Conservation (phyloP, 2,888 invertebrate species). For the Psylliodes chrysocephalus region DNA sequence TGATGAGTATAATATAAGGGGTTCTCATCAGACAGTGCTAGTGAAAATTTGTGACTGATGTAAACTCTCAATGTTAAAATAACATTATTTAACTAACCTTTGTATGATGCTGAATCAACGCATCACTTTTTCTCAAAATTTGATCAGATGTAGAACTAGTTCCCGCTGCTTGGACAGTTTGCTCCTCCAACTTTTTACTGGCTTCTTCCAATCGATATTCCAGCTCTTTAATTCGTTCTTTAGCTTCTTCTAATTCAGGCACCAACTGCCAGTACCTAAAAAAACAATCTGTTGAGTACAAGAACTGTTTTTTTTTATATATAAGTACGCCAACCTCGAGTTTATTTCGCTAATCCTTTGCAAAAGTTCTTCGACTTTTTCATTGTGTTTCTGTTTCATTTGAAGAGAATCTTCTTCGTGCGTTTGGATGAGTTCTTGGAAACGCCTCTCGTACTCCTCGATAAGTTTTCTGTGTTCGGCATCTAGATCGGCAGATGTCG, state of each 20-base stretch:
- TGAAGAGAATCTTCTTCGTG: constrained; percentile 77
- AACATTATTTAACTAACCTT: constrained; percentile 11
- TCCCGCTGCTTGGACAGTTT: constrained; percentile 64
- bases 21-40: no score
- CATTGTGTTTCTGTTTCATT: constrained; percentile 81
- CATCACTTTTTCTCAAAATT: constrained; percentile 4
- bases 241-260: constrained; percentile 78
- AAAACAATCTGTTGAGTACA: constrained; percentile 9
- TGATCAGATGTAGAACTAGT: constrained; percentile 15
- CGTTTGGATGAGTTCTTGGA: constrained; percentile 77
- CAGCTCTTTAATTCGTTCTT: constrained; percentile 75
- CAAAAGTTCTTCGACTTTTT: constrained; percentile 78
- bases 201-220: constrained; percentile 79
- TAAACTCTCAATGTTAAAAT: no score
- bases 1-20: no score
- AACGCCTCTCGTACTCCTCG: constrained; percentile 77
- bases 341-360: constrained; percentile 80
- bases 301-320: no score
- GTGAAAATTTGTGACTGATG: no score
- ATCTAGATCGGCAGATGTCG: constrained; percentile 62
- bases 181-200: constrained; percentile 74
- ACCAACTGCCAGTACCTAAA: constrained; percentile 79
- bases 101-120: constrained; percentile 19
- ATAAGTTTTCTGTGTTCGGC: constrained; percentile 76
- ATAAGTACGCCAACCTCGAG: constrained; percentile 68